These are phyloP conservation scores for Danio tinwini DNA, from an alignment of 2,797 vertebrate genomes.

Conservation along the genomic window DNA sequence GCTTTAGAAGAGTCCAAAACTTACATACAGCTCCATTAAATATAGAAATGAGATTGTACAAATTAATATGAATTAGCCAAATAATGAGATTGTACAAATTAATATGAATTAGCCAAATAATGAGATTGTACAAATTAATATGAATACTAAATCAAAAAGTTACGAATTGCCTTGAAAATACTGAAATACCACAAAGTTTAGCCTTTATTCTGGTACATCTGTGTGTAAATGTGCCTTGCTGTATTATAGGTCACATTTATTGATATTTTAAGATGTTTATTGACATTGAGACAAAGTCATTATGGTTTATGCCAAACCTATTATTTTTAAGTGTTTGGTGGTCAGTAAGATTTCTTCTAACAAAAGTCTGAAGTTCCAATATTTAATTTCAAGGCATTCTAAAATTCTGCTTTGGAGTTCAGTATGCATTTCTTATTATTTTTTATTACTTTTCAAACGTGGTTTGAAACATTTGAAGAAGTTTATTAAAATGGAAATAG, in stretches of 20 bases:
- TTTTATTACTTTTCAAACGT: no score
- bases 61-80: no score
- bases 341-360: background rate
- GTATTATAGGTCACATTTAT: background rate
- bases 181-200: background rate
- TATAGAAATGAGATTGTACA: no score
- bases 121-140: no score
- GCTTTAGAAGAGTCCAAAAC: no score
- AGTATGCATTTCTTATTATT: background rate
- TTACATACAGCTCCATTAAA: no score
- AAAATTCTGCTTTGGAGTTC: background rate
- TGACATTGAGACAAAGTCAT: background rate
- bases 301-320: background rate
- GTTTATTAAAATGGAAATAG: background rate
- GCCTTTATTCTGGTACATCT: background rate
- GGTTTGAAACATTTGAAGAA: no score
- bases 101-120: no score
- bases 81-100: no score
- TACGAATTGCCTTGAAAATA: no score
- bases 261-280: background rate
- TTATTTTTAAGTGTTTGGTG: background rate
- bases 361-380: no score
- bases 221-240: background rate
- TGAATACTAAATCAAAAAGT: no score
- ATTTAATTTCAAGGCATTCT: background rate